These are phyloP conservation scores for Idris sp. DNA, from an alignment of 1,140 invertebrate species.

Conservation along the genomic window DNA sequence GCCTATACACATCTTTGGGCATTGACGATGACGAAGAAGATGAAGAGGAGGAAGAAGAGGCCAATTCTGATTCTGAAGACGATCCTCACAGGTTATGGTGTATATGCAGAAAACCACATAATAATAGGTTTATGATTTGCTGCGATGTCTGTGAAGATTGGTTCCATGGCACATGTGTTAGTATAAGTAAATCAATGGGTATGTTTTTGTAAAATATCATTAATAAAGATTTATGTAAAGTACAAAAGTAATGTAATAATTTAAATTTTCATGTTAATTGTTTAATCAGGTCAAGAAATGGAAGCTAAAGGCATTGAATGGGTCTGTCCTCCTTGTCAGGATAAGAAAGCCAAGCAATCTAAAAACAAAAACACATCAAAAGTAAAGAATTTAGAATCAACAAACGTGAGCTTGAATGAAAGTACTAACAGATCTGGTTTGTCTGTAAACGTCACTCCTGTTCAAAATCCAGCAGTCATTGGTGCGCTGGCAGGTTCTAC, in stretches of 20 bases:
- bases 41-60: conserved; percentile 78
- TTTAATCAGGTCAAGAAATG: conserved; percentile 86
- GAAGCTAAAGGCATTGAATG: conserved; percentile 93
- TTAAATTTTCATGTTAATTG: no score
- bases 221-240: no score
- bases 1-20: conserved; percentile 24
- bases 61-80: conserved; percentile 88
- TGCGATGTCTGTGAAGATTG: conserved; percentile 97
- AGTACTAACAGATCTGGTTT: conserved; percentile 2
- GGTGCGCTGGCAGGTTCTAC: conserved; percentile 10
- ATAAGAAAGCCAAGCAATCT: conserved; percentile 79
- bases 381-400: conserved; percentile 31
- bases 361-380: conserved; percentile 51
- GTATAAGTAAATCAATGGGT: conserved; percentile 93
- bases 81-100: conserved; percentile 97
- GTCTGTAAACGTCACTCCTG: not conserved
- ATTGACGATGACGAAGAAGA: conserved; percentile 68
- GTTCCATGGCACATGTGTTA: conserved; percentile 98
- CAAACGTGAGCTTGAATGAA: conserved; percentile 33
- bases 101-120: conserved; percentile 95
- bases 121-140: conserved; percentile 98
- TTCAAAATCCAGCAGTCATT: not conserved
- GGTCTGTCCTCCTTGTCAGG: conserved; percentile 91
- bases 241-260: conserved; percentile 9
- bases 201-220: not conserved